phyloP scores from a whole-genome alignment of 2,888 invertebrate genomes.

The Macrosoma leucophasiata region DNA sequence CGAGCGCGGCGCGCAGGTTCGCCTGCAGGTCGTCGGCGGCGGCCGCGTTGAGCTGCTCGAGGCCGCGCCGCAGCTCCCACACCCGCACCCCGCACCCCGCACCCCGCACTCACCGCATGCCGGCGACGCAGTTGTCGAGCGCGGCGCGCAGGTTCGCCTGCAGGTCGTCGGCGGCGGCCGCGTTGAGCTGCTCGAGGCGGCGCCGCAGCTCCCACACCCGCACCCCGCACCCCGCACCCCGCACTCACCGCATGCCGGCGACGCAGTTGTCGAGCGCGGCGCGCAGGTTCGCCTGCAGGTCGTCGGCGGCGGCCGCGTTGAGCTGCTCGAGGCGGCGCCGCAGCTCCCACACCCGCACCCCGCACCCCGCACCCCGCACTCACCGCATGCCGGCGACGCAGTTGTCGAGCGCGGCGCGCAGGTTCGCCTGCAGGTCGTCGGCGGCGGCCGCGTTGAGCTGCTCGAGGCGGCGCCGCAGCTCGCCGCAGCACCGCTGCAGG shows the following conservation, averaged over 20 bases:
- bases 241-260: slow-evolving; percentile 83
- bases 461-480: slow-evolving; percentile 81
- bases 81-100: too few species aligned
- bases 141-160: slow-evolving; percentile 84
- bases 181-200: slow-evolving; percentile 84
- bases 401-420: slow-evolving; percentile 89
- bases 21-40: slow-evolving; percentile 87
- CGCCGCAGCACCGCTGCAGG: slow-evolving; percentile 76
- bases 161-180: slow-evolving; percentile 77
- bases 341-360: slow-evolving; percentile 84
- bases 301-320: slow-evolving; percentile 78
- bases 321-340: slow-evolving; percentile 80
- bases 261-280: slow-evolving; percentile 89
- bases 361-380: slow-evolving; percentile 85
- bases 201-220: slow-evolving; percentile 81
- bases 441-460: slow-evolving; percentile 82
- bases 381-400: slow-evolving; percentile 86
- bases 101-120: slow-evolving; percentile 67
- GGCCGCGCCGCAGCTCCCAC: too few species aligned
- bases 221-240: slow-evolving; percentile 84
- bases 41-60: too few species aligned
- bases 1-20: too few species aligned
- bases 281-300: slow-evolving; percentile 80
- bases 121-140: slow-evolving; percentile 89
- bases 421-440: slow-evolving; percentile 79